phyloP scores from a whole-genome alignment of 2,113 vertebrate genomes.

The Malurus melanocephalus region DNA sequence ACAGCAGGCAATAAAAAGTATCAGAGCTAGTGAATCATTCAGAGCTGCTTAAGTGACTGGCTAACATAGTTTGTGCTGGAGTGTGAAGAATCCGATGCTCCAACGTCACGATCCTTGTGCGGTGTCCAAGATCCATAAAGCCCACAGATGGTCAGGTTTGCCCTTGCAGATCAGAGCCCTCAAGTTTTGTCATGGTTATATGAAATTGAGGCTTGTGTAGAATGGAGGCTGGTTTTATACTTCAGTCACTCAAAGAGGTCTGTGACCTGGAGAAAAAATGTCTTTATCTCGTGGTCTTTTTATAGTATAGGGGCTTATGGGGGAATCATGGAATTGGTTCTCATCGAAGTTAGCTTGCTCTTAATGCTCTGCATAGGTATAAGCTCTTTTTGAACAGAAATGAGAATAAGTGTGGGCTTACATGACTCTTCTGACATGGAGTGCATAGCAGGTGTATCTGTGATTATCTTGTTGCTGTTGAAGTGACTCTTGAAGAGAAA shows the following conservation, averaged over 20 bases:
- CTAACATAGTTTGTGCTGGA: background rate
- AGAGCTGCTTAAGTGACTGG: background rate
- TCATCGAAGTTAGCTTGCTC: background rate
- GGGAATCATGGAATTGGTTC: background rate
- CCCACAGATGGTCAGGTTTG: slow-evolving; percentile 3
- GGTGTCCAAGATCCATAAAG: background rate
- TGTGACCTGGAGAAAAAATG: background rate
- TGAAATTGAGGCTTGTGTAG: background rate
- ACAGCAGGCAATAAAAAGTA: background rate
- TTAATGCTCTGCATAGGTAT: background rate
- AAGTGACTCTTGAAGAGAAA: background rate
- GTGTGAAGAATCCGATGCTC: background rate
- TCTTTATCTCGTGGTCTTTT: background rate
- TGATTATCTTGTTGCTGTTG: background rate
- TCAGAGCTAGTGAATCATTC: background rate
- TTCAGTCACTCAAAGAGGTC: background rate
- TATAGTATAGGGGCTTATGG: background rate
- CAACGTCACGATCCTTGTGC: background rate
- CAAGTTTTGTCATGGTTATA: background rate
- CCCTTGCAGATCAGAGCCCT: background rate
- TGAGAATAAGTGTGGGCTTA: background rate
- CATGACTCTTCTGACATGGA: background rate
- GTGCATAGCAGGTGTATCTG: background rate
- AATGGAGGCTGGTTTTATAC: background rate
- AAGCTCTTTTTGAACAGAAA: background rate